Conservation (phyloP, 2,113 vertebrate genomes). For the Meleagris gallopavo region DNA sequence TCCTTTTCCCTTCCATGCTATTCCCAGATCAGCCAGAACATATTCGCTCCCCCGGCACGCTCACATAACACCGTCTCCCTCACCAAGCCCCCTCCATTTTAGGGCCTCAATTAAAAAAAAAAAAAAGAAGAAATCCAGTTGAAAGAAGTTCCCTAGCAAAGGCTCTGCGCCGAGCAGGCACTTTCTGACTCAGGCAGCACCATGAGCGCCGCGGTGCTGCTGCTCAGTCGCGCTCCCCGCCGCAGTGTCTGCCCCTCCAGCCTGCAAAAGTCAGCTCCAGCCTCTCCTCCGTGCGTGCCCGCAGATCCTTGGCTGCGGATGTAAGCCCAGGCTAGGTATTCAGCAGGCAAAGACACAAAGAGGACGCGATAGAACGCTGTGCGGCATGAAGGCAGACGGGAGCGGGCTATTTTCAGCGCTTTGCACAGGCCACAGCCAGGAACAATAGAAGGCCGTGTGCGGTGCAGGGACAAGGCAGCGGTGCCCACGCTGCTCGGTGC, state of each 20-base stretch:
- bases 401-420: background rate
- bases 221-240: background rate
- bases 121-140: background rate
- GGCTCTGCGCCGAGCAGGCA: background rate
- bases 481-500: background rate
- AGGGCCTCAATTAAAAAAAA: background rate
- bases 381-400: background rate
- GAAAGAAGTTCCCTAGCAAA: background rate
- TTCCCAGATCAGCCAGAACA: background rate
- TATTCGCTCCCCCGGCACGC: accelerated
- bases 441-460: constrained; percentile 56
- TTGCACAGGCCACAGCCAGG: constrained; percentile 43
- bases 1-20: background rate
- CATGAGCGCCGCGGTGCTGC: background rate
- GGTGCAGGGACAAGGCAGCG: background rate
- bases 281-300: background rate
- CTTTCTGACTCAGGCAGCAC: background rate
- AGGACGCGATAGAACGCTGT: background rate
- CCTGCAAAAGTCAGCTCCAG: background rate
- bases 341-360: background rate
- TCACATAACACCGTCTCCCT: accelerated
- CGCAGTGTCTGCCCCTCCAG: background rate
- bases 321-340: background rate
- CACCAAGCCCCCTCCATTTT: background rate
- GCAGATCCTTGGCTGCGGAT: accelerated